Base-by-base conservation (phyloP, 1,140 invertebrate species). In the Bombus breviceps region DNA sequence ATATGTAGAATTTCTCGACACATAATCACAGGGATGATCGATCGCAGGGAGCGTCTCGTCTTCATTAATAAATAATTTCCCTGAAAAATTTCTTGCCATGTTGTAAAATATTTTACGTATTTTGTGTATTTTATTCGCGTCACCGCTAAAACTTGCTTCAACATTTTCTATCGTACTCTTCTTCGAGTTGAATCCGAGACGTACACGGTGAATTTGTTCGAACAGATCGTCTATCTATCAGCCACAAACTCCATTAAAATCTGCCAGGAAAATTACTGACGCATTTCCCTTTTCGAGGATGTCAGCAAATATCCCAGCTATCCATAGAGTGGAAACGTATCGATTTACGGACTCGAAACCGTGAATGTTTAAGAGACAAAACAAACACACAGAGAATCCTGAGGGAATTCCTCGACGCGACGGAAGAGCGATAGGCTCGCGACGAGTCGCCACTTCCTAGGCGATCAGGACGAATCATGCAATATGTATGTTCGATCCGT, bases 401-500 rank as follows among this genome's bases (percentile, higher is more conserved):
- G 53, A 5, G 64, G 66, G 69, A 41, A 62, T 73, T 69, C 39
- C 59, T 74, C 25, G 75, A 80, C 79, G 47, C 47, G 53, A 43
- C 57, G 76, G 88, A 89, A 85, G 80, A 82, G 34, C 43, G 76
- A 83, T 85, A 85, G 57, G 6, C n/a, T 72, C 80, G 77, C 81
- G 74, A 71, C 82, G 69, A 68, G 82, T 81, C 66, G 66, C 66
- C 81, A 82, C 87, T 91, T 92, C 88, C 88, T 91, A 88, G 18
- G n/a, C 68, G 84, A 83, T 92, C 88, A 72, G 34, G 47, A 86
- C 66, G 88, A 76, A 77, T 93, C 92, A 92, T 92, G 91, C 81
- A 92, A 93, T 93, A 93, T 92, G 90, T 90, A 93, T 92, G 89
- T 84, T 87, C 86, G 83, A 86, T 87, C 83, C 39, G 64, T 87